phyloP scores from a whole-genome alignment of 2,888 invertebrate species.

The Erynnis tages region DNA sequence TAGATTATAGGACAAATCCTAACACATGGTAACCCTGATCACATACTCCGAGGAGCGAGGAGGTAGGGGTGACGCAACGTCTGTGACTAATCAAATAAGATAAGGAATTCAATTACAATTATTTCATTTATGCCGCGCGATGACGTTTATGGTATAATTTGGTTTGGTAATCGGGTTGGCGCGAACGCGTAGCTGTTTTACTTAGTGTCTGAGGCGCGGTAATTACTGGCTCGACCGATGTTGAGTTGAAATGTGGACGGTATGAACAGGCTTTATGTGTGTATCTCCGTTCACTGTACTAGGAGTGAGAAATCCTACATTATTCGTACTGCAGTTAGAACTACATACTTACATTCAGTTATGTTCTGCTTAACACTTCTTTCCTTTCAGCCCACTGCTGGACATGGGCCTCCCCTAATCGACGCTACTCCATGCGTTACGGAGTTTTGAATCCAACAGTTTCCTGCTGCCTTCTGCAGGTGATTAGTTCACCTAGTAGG shows the following conservation, averaged over 20 bases:
- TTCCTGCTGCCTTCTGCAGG: no score
- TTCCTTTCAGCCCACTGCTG: no score
- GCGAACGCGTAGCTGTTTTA: neutral
- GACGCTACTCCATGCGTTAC: no score
- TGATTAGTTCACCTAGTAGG: no score
- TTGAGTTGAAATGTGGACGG: conserved; percentile 10
- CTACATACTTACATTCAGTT: no score
- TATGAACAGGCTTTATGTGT: neutral
- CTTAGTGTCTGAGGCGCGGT: conserved; percentile 12
- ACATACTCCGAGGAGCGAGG: conserved; percentile 4
- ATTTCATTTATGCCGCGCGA: conserved; percentile 51
- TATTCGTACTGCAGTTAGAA: no score
- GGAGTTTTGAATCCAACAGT: no score
- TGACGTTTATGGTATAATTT: conserved; percentile 38
- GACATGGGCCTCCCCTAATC: no score
- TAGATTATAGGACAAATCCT: no score
- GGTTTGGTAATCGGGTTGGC: conserved; percentile 29
- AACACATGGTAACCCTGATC: conserved; percentile 11
- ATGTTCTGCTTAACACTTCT: no score
- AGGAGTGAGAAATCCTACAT: no score
- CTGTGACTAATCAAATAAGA: conserved; percentile 73
- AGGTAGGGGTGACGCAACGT: conserved; percentile 53
- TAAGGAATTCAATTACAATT: conserved; percentile 73
- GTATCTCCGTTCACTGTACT: no score
- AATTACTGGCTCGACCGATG: conserved; percentile 7